Conservation (phyloP, 2,113 vertebrate species). For the Cnemophilus loriae region DNA sequence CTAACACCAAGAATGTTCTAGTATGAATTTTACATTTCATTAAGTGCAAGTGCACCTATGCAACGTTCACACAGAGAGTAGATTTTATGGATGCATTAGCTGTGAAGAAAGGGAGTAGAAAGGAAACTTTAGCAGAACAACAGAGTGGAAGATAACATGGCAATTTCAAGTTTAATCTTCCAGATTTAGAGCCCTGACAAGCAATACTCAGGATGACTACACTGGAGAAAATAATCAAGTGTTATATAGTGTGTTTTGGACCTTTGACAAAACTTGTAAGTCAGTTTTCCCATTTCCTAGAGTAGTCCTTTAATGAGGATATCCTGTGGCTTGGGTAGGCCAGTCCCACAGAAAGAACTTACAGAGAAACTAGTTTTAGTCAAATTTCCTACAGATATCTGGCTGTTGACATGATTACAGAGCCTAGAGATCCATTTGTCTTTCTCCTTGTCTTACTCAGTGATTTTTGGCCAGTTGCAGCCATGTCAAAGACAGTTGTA, state of each 20-base stretch:
- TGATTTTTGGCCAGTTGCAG: not conserved
- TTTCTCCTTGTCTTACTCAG: not conserved
- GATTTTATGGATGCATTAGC: not conserved
- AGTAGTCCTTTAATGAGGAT: not conserved
- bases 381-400: not conserved
- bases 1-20: not conserved
- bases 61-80: fast-evolving
- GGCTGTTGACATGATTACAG: not conserved
- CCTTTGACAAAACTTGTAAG: not conserved
- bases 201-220: not conserved
- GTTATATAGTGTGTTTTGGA: not conserved
- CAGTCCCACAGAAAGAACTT: not conserved
- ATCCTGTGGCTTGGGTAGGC: not conserved
- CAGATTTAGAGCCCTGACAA: not conserved
- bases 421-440: not conserved
- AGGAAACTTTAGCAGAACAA: not conserved
- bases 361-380: not conserved
- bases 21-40: not conserved
- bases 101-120: not conserved
- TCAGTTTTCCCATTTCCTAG: not conserved
- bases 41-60: fast-evolving
- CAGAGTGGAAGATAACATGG: not conserved
- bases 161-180: not conserved
- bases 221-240: not conserved
- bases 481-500: not conserved